A percentile compares a stretch with the other conserved stretches of the same genome.
phyloP scores from a whole-genome alignment of 2,797 vertebrate genomes.

The Catostomus latipinnis region DNA sequence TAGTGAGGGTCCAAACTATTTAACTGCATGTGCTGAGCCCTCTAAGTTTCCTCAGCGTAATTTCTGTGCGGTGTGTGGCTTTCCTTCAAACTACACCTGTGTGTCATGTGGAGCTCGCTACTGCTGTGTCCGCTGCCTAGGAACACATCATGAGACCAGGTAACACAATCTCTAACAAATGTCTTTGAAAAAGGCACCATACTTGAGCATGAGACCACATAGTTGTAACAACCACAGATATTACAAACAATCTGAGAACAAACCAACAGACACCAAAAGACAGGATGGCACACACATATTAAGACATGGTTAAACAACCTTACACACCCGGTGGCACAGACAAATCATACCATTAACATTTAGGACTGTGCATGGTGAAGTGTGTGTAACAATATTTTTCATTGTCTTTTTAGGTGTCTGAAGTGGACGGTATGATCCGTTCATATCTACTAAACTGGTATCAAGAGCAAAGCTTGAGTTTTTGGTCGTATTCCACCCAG shows the following conservation, averaged over 20 bases:
- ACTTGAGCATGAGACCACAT: not conserved
- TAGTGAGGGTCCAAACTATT: conserved; percentile 80
- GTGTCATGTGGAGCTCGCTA: conserved; percentile 81
- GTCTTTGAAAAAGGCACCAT: not conserved
- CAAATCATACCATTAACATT: not conserved
- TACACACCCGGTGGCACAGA: not conserved
- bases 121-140: conserved; percentile 80
- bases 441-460: not conserved
- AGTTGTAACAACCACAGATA: not conserved
- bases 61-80: conserved; percentile 82
- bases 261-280: conserved; percentile 72
- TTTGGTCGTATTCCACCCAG: not conserved
- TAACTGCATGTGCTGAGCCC: conserved; percentile 76
- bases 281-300: conserved; percentile 61
- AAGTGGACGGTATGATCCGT: conserved; percentile 64
- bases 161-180: conserved; percentile 44
- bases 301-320: not conserved
- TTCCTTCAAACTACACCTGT: conserved; percentile 81
- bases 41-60: conserved; percentile 78
- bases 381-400: not conserved
- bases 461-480: not conserved
- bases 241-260: no score
- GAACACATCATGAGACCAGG: conserved; percentile 83
- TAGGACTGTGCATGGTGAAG: not conserved
- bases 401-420: conserved; percentile 56